Evolutionary conservation across 30 jellyfish, hydroid and myxozoan species (phyloP), one percentile per base, ranked within the genome.

Genomic region (Hydractinia symbiolongicarpus): DNA sequence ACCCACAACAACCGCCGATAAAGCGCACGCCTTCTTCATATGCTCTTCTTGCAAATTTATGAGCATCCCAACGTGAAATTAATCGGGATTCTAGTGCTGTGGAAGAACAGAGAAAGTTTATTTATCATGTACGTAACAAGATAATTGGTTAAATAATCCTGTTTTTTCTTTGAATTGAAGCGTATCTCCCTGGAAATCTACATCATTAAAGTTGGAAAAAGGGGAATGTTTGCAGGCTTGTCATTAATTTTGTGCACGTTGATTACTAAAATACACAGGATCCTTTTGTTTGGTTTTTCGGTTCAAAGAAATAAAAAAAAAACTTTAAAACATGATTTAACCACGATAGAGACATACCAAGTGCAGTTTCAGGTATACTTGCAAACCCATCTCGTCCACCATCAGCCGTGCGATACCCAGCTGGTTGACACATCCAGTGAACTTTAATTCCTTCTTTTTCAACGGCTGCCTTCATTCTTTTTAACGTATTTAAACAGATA

Each of bases 381-480:
- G 50, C 67, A 53, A 71, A 87, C n/a, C 96, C 96, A 55, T 44
- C 84, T 70, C 62, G 67, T 10, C 79, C 92, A 5, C 85, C 91
- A 67, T 87, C 96, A 6, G 96, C 87, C 7, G 91, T 87, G 85
- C 88, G 84, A 16, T 8, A 81, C 6, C 83, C 96, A 5, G 75
- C 58, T 20, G 96, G 96, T 61, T 81, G 96, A 30, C 86, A 66
- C 61, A 87, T 75, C 19, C 73, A 79, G 66, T 87, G 96, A 67
- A 54, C 64, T 54, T 81, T 74, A 30, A 60, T 50, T 14, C 96
- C 96, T 20, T 88, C 91, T 70, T 76, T 64, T 17, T 82, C 96
- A 21, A 82, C 52, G n/a, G 90, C 86, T 11, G 40, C 64, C 53
- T 87, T 87, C 96, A 87, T 78, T 16, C 55, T 54, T 20, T 61